Base-by-base conservation (phyloP, 2,888 invertebrate species). In the Chloroclystis v-ata region DNA sequence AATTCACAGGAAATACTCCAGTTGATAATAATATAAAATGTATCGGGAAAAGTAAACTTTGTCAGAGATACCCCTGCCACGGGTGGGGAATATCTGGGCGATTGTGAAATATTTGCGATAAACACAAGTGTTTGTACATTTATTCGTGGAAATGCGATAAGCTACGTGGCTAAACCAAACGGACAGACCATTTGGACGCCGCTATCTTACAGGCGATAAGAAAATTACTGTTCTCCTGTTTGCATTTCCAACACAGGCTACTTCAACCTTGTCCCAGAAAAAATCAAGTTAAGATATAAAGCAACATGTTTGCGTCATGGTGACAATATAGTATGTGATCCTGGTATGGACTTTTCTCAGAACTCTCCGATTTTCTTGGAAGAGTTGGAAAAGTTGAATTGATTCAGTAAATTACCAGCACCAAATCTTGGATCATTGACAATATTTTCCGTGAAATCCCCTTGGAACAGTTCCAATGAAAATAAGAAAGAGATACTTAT, bases 81-180 rank as follows among this genome's bases (percentile, higher is more conserved):
- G 42, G 38, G 56, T 49, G 42, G 38, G 56, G 48, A 60, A 59
- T 63, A 67, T 64, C 65, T 63, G 20, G 52, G 58, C 52, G 61
- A 72, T 81, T 81, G 76, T 77, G 78, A 81, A 83, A 79, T 70
- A 72, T 75, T 77, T 37, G 78, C 80, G 82, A 84, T 83, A 81
- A 75, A 63, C 71, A 68, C 72, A 78, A 78, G 78, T 81, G 81
- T 79, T 79, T 82, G 78, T 70, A 63, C 67, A 70, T 69, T 67
- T 67, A 71, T 85, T 84, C 82, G 77, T 78, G 77, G 86, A 85
- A 85, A 67, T 60, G 59, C 70, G 84, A 84, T 85, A 85, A 82
- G 69, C 64, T 56, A 63, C 43, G 43, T 32, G 37, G 46, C 39
- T 47, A 37, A 57, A 59, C 65, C 68, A 61, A 63, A 66, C 67